Base-by-base conservation (phyloP, 2,888 invertebrate genomes). In the Ganaspis brasiliensis region DNA sequence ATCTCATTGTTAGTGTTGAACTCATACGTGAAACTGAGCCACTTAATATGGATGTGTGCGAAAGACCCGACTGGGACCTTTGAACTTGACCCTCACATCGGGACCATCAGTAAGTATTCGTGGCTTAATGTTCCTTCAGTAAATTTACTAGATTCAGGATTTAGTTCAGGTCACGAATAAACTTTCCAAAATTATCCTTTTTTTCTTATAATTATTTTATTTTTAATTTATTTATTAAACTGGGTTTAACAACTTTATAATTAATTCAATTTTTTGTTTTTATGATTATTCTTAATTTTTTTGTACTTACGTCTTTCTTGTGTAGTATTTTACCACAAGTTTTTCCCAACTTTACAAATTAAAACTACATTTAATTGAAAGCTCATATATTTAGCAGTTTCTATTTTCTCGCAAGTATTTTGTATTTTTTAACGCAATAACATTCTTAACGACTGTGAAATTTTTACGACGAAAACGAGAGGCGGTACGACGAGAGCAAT, bases 41-140 rank as follows among this genome's bases (percentile, higher is more conserved):
- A 87, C 85, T 87, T 86, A 84, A 87, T 87, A 84, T 84, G 85
- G 81, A 89, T 85, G 88, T 86, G 85, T 81, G 82, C 82, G 84
- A 80, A 85, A 84, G 87, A 87, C 86, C 88, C 82, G 81, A 80
- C 40, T 81, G 76, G 78, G 86, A 88, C 89, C 88, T 87, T 81
- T 87, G 88, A 87, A 86, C 88, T 79, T 87, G 87, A 86, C 86
- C 89, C 81, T 71, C 56, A 78, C 81, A 83, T 87, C 83, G 85
- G 82, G 82, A 88, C 82, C 86, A 85, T 86, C 83, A 82, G 83
- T 82, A 72, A 72, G 81, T 61, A 67, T 45, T 67, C 40, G 63
- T 67, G 45, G 79, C 24, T 80, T 75, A 72, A 71, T 72, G 80
- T 80, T 76, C 55, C 76, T 40, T 45, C 76, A 73, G 76, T 80